Evolutionary conservation across 2,888 invertebrate genomes (phyloP).

Genomic region (Drosophila kambysellisi): DNA sequence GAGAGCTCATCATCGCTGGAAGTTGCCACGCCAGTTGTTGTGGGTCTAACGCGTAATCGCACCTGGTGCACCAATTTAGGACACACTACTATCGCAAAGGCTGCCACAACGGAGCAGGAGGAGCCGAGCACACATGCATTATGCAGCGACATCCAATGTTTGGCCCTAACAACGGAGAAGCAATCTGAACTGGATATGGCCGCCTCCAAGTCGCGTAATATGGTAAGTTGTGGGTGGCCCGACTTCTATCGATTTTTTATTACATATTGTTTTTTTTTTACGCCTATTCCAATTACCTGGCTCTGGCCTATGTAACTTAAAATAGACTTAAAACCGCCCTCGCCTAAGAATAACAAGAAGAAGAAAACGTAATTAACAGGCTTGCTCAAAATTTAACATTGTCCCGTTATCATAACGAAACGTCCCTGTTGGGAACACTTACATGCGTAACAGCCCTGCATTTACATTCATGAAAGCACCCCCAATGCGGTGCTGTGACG

Average conservation of each 20-base stretch:
- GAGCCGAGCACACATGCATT: constrained; percentile 44
- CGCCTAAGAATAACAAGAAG: background rate
- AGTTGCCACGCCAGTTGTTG: constrained; percentile 31
- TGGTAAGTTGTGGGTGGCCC: constrained; percentile 56
- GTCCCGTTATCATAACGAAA: constrained; percentile 29
- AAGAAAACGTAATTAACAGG: constrained; percentile 20
- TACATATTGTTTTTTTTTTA: constrained; percentile 1
- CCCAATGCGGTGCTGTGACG: background rate
- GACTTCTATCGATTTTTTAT: constrained; percentile 48
- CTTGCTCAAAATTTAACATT: constrained; percentile 22
- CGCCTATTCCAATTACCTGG: constrained; percentile 5
- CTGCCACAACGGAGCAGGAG: constrained; percentile 27
- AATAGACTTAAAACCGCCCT: constrained; percentile 28
- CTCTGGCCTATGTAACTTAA: constrained; percentile 66
- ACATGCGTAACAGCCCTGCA: constrained; percentile 27
- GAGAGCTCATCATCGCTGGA: constrained; percentile 53
- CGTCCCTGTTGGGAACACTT: constrained; percentile 14
- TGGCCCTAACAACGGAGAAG: constrained; percentile 37
- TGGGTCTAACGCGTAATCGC: constrained; percentile 70
- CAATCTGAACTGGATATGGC: constrained; percentile 44
- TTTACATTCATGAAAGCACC: constrained; percentile 12
- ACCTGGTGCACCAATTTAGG: constrained; percentile 67
- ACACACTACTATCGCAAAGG: constrained; percentile 61
- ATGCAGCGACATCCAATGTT: constrained; percentile 51
- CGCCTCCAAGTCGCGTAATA: constrained; percentile 65